Evolutionary conservation across 2,113 vertebrate genomes (phyloP).

Genomic region (Pygoscelis antarcticus): DNA sequence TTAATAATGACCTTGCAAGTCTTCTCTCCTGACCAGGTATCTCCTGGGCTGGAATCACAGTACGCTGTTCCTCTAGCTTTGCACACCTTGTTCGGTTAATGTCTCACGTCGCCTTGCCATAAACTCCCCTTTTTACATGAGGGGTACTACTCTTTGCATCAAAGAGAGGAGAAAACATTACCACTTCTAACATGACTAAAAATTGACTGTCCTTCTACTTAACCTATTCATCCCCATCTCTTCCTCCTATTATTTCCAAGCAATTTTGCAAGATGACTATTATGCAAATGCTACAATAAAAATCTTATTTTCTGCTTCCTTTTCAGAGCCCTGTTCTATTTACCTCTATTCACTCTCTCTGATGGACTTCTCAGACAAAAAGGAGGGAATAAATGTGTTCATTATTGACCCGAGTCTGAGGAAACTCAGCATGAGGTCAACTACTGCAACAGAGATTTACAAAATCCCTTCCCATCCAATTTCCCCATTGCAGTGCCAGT

Average conservation of each 20-base stretch:
- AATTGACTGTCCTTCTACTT: conserved; percentile 26
- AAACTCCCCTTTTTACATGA: neutral
- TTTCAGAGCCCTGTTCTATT: conserved; percentile 36
- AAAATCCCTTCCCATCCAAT: neutral
- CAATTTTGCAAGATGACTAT: conserved; percentile 48
- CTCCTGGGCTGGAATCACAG: neutral
- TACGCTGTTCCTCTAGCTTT: rapidly evolving
- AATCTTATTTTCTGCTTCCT: conserved; percentile 43
- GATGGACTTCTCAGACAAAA: conserved; percentile 26
- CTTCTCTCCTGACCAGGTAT: neutral
- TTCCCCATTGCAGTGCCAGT: rapidly evolving
- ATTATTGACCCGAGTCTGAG: conserved; percentile 6
- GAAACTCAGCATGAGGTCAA: conserved; percentile 8
- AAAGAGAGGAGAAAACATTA: neutral
- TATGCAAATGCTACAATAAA: conserved; percentile 63
- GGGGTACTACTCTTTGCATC: neutral
- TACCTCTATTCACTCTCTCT: conserved; percentile 17
- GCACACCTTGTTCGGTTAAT: neutral
- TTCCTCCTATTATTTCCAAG: conserved; percentile 46
- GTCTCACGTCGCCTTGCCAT: neutral
- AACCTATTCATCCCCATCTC: conserved; percentile 33
- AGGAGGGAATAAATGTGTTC: conserved; percentile 26
- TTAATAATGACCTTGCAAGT: neutral
- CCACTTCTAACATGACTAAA: neutral
- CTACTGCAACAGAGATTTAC: neutral